phyloP scores from a whole-genome alignment of 2,888 invertebrate genomes.

The Alentia gelatinosa region DNA sequence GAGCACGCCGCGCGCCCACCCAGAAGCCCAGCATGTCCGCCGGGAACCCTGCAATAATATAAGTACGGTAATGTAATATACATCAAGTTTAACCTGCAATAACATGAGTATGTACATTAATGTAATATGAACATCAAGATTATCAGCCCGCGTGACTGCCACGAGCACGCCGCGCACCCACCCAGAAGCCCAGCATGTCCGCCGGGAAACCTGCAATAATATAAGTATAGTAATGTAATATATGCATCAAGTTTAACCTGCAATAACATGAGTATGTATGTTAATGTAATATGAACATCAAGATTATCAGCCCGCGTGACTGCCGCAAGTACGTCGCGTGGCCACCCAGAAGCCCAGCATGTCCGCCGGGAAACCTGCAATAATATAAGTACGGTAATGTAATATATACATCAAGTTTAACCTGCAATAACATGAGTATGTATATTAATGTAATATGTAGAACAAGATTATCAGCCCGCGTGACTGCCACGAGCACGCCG shows the following conservation, averaged over 20 bases:
- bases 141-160: constrained; percentile 63
- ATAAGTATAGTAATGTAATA: not conserved
- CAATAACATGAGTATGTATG: no score
- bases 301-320: constrained; percentile 60
- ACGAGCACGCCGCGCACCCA: constrained; percentile 60
- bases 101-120: not conserved
- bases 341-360: not conserved
- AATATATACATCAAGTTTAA: no score
- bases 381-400: not conserved
- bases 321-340: constrained; percentile 60
- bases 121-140: not conserved
- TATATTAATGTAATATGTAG: not conserved
- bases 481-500: constrained; percentile 61
- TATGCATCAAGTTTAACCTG: no score
- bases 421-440: not conserved
- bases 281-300: no score
- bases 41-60: constrained; percentile 48
- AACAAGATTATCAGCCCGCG: constrained; percentile 55
- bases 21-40: constrained; percentile 62
- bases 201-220: constrained; percentile 35
- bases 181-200: constrained; percentile 64
- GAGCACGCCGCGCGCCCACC: constrained; percentile 63
- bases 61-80: not conserved
- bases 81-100: constrained; percentile 53
- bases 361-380: constrained; percentile 55